These are phyloP conservation scores for Encarsia formosa DNA, from an alignment of 2,888 invertebrate species.

Conservation along the genomic window DNA sequence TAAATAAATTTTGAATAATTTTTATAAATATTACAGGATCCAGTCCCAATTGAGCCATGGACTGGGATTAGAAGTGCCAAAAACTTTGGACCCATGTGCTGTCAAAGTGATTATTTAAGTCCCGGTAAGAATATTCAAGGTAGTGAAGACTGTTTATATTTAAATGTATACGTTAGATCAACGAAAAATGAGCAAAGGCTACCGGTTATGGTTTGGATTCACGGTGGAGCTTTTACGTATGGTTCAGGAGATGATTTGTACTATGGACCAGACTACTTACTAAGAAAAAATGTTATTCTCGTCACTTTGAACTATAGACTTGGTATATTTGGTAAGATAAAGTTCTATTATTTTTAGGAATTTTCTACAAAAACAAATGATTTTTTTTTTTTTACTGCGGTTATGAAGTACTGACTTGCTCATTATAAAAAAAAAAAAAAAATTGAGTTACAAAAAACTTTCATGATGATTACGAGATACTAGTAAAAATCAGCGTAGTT, in stretches of 20 bases:
- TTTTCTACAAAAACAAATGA: not conserved
- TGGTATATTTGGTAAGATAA: conserved; percentile 28
- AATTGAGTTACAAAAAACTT: too few species aligned
- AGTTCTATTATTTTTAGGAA: not conserved
- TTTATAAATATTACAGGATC: conserved; percentile 24
- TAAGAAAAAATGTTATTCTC: conserved; percentile 30
- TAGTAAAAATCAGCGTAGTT: too few species aligned
- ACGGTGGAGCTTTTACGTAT: conserved; percentile 27
- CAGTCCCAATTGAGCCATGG: conserved; percentile 40
- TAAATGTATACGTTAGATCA: conserved; percentile 25
- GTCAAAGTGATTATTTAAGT: conserved; percentile 32
- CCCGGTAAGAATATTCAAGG: not conserved
- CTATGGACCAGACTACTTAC: conserved; percentile 34
- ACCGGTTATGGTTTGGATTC: conserved; percentile 35
- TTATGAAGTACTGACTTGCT: too few species aligned
- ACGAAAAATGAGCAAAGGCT: conserved; percentile 21
- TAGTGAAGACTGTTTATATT: conserved; percentile 29
- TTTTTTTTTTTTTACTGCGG: not conserved
- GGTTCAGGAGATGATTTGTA: conserved; percentile 28
- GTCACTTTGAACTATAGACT: conserved; percentile 34
- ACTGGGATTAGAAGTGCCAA: conserved; percentile 41
- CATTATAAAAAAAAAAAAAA: too few species aligned
- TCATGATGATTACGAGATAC: too few species aligned
- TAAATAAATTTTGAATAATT: not conserved
- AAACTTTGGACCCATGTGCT: conserved; percentile 34